Evolutionary conservation across 2,888 invertebrate genomes (phyloP).

Genomic region (Rambutsinella grinnellia): DNA sequence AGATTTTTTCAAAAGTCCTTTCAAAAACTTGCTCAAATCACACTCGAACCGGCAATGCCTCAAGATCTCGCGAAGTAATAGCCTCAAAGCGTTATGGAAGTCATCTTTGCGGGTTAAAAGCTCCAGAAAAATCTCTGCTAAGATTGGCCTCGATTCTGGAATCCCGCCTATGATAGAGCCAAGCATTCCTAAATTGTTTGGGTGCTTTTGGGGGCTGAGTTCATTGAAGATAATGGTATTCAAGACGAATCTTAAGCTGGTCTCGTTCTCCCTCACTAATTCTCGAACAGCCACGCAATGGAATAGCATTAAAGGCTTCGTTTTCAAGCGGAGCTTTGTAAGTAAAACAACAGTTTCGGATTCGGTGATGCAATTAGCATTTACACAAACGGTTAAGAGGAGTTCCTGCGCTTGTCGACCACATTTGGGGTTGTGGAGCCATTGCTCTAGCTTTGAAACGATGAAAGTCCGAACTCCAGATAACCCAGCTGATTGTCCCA

Average conservation of each 20-base stretch:
- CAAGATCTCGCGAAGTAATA: conserved; percentile 89
- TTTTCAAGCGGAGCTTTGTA: conserved; percentile 92
- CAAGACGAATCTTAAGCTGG: conserved; percentile 86
- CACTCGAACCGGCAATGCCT: conserved; percentile 86
- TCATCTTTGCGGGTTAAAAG: conserved; percentile 89
- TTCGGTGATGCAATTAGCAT: conserved; percentile 82
- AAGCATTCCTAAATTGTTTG: conserved; percentile 94
- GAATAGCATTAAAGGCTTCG: conserved; percentile 90
- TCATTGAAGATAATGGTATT: conserved; percentile 96
- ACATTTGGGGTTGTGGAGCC: conserved; percentile 83
- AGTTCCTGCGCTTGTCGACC: conserved; percentile 93
- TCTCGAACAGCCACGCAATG: conserved; percentile 89
- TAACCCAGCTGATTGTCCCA: conserved; percentile 60
- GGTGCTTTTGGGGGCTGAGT: conserved; percentile 86
- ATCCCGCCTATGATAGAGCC: conserved; percentile 89
- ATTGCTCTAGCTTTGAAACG: conserved; percentile 58
- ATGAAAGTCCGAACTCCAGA: conserved; percentile 69
- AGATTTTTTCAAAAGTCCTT: conserved; percentile 77
- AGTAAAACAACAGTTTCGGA: conserved; percentile 85
- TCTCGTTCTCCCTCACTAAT: conserved; percentile 86
- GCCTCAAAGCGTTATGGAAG: conserved; percentile 87
- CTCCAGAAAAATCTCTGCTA: conserved; percentile 87
- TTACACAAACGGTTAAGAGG: conserved; percentile 89
- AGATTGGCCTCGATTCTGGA: conserved; percentile 85
- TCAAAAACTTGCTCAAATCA: conserved; percentile 83